These are phyloP conservation scores for Macheiramphus alcinus DNA, from an alignment of 2,113 vertebrate species.

Conservation along the genomic window DNA sequence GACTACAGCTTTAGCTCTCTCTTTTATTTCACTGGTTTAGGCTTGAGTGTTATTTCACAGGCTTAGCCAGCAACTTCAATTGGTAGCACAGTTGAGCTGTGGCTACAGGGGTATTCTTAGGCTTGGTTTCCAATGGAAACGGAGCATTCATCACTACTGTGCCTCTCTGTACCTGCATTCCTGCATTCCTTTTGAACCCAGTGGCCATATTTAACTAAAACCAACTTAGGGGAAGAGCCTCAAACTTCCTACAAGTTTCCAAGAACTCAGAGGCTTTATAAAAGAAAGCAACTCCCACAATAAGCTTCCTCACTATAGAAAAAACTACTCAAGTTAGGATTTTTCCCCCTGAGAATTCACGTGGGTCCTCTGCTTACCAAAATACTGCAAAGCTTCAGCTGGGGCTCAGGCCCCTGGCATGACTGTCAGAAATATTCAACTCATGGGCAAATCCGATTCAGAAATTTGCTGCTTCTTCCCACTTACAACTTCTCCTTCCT, in stretches of 20 bases:
- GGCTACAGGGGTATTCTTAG: background rate
- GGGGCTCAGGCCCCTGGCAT: background rate
- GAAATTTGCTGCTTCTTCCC: background rate
- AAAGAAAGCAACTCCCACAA: background rate
- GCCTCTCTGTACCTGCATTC: background rate
- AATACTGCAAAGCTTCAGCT: background rate
- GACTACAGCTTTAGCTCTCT: conserved; percentile 4
- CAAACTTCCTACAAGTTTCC: background rate
- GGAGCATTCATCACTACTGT: background rate
- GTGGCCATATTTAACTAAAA: background rate
- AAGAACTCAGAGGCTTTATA: background rate
- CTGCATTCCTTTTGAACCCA: background rate
- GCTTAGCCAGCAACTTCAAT: background rate
- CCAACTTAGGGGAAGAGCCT: background rate
- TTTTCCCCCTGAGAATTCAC: background rate
- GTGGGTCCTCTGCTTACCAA: background rate
- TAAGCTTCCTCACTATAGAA: background rate
- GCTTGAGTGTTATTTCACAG: background rate
- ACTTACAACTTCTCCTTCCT: background rate
- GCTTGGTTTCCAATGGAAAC: conserved; percentile 9
- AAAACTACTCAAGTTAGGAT: background rate
- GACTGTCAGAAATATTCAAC: background rate
- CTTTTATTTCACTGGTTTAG: background rate
- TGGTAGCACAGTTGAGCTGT: background rate
- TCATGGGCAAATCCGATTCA: background rate